Conservation (phyloP, 1,140 invertebrate species). For the Geopemphigus sp. region DNA sequence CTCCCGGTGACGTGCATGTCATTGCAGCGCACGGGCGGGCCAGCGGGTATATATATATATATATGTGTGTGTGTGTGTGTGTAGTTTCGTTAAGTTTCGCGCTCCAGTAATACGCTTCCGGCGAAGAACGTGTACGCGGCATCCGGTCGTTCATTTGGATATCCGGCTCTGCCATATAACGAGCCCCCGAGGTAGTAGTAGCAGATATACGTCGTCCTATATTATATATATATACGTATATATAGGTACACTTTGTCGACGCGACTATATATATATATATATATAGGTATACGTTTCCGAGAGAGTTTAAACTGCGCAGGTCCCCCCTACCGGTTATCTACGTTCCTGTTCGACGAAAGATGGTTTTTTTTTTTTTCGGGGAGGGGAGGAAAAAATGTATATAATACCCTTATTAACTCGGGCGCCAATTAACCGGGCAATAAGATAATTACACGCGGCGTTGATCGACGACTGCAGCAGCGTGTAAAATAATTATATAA, state of each 20-base stretch:
- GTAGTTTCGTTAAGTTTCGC: conserved; percentile 45
- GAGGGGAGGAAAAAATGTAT: no score
- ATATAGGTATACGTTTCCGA: background rate
- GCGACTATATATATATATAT: background rate
- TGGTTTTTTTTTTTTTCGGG: background rate
- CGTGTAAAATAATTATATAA: background rate
- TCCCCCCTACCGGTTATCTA: background rate
- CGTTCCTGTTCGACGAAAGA: no score
- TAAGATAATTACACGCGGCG: conserved; percentile 17
- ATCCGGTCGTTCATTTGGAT: conserved; percentile 49
- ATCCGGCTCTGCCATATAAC: conserved; percentile 35
- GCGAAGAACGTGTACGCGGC: conserved; percentile 48
- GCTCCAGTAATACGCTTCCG: conserved; percentile 34
- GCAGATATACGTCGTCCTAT: no score
- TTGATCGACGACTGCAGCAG: conserved; percentile 26
- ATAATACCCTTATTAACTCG: no score
- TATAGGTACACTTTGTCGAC: background rate
- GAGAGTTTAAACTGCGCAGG: background rate
- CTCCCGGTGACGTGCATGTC: conserved; percentile 36
- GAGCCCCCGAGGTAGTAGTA: conserved; percentile 23
- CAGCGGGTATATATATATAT: no score
- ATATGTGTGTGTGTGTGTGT: no score
- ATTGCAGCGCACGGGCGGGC: background rate
- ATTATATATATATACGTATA: no score
- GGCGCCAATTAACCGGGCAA: no score